Evolutionary conservation across 2,797 vertebrate species (phyloP), one percentile per base, ranked within the genome.

Genomic region (Falco rusticolus): DNA sequence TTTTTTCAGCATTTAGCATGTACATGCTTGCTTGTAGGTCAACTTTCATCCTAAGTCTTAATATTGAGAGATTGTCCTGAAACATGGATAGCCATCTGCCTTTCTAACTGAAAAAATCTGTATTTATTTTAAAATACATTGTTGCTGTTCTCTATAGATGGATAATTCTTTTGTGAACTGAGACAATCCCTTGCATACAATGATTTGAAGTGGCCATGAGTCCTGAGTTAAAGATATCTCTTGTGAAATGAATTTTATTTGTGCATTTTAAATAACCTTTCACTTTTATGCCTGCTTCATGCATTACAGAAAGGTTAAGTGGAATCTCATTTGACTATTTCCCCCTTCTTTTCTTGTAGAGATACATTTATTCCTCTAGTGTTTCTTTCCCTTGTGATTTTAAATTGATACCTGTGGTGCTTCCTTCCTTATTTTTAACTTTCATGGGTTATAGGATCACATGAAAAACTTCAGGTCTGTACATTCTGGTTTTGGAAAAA

Each of bases 381-480:
- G 11, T 72, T 86, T 57, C 17, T 51, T 21, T n/a, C 16, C 17
- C n/a, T 84, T 45, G 34, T 59, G 63, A 54, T 81, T 94, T 79
- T 54, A 69, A 95, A 95, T 81, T 39, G 1, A 21, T 25, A 39
- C 5, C 68, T 86, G 9, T 45, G 45, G 33, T 90, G 48, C 47
- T 89, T 93, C 28, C 26, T 88, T 91, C 20, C 17, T 89, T 81
- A 39, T 71, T 88, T 91, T 87, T 91, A 69, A 69, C 24, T 81
- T 70, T n/a, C 17, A 47, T 47, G 24, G 8, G 18, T 75, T 82
- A 63, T 21, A 66, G 11, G 16, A 54, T 78, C 39, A 59, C 34
- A 34, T 51, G 33, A 47, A 90, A 90, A 84, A 53, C 4, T 64
- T 72, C 51, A 70, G 5, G 10, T 64, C 53, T 88, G 9, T 14